These are phyloP conservation scores for Ametastegia equiseti DNA, from an alignment of 2,888 invertebrate species.

Conservation along the genomic window DNA sequence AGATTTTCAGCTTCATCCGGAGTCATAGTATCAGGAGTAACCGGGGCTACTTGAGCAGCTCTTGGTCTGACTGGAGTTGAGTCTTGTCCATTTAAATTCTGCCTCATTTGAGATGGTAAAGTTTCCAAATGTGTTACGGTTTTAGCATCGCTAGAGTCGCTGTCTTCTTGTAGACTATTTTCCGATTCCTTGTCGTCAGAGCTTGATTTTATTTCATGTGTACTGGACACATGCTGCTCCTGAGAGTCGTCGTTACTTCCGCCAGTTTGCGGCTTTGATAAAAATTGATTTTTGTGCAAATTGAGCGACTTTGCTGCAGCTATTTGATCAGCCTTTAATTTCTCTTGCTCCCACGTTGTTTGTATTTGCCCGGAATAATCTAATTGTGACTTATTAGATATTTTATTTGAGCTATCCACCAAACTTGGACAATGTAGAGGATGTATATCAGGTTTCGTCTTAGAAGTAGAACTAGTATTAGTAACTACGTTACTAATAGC, in stretches of 20 bases:
- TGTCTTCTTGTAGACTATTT: slow-evolving; percentile 64
- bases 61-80: slow-evolving; percentile 50
- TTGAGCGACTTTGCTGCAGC: slow-evolving; percentile 63
- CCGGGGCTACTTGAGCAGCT: slow-evolving; percentile 59
- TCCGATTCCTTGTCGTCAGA: slow-evolving; percentile 58
- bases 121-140: slow-evolving; percentile 66
- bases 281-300: slow-evolving; percentile 56
- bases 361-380: slow-evolving; percentile 58
- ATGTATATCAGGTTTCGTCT: slow-evolving; percentile 24
- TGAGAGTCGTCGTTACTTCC: slow-evolving; percentile 55
- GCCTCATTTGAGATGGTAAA: slow-evolving; percentile 55
- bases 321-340: slow-evolving; percentile 70
- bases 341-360: slow-evolving; percentile 73
- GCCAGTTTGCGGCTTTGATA: slow-evolving; percentile 52
- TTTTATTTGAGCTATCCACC: slow-evolving; percentile 35
- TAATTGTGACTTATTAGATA: slow-evolving; percentile 15
- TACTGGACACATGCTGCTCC: slow-evolving; percentile 49
- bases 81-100: slow-evolving; percentile 59
- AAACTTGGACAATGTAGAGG: not conserved
- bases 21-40: slow-evolving; percentile 84
- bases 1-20: slow-evolving; percentile 93
- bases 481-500: not conserved
- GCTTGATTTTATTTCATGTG: slow-evolving; percentile 20
- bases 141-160: slow-evolving; percentile 67
- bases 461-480: slow-evolving; percentile 23